Evolutionary conservation across 35 echinoderm and acorn worm genomes (phyloP), one percentile per base, ranked within the genome.

Genomic region (Anneissia japonica): DNA sequence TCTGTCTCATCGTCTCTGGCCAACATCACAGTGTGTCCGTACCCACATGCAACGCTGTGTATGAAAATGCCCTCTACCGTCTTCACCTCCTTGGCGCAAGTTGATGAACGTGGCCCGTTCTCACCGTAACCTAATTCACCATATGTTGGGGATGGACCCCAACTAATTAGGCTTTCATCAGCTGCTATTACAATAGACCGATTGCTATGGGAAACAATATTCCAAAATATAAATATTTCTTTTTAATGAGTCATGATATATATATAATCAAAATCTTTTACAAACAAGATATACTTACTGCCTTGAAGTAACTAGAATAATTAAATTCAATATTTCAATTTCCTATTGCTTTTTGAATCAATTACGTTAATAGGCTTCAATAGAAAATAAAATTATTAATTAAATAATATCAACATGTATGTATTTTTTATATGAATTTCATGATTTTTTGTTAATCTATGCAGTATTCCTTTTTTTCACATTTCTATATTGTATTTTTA

Each of bases 141-240:
- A 46, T 94, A 99, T 1, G 96, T 99, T 30, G 96, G 96, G 2
- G 92, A 93, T 14, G 96, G 96, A 26, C 96, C 96, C 96, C 96
- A 99, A 79, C 89, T 91, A 74, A 99, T 92, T 78, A 99, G 45
- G 80, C 86, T 91, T 17, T 99, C 96, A 26, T 99, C 96, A 1
- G 96, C 96, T 0, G 92, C 92, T 26, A 99, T 79, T 10, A 99
- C 90, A 23, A 99, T 94, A 32, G 91, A 94, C 38, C 86, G 90
- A 83, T 94, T 94, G 75, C 96, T 99, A 84, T 74, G 72, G 38
- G 37, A 92, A 32, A 82, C 37, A 31, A 83, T 31, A 93, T 74
- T 28, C 28, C 28, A 28, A 72, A 72, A 72, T 72, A 28, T 72
- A 72, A 14, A 14, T 16, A 14, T 14, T 28, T 28, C 55, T 16